These are phyloP conservation scores for Agrilus biguttatus DNA, from an alignment of 2,888 invertebrate species.

Conservation along the genomic window DNA sequence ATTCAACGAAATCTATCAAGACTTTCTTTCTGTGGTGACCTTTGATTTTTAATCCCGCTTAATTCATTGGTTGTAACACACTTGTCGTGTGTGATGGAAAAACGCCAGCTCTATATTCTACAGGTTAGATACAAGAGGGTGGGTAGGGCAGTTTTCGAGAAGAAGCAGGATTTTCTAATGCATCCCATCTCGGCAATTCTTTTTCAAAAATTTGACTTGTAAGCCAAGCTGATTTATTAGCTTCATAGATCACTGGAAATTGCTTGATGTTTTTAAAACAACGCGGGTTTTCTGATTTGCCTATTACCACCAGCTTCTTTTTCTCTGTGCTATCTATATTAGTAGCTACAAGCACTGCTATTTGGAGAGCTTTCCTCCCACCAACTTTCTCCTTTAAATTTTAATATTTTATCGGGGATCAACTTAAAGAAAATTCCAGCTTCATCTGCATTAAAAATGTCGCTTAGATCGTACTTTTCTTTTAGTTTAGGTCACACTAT, in stretches of 20 bases:
- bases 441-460: too few relatives aligned
- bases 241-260: conserved; percentile 8
- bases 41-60: conserved; percentile 1
- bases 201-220: conserved; percentile 8
- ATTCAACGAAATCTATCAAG: background rate
- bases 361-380: conserved; percentile 17
- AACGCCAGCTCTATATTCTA: conserved; percentile 7
- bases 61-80: conserved; percentile 4
- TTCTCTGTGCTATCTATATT: conserved; percentile 8
- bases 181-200: conserved; percentile 9
- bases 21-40: background rate
- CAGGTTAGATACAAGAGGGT: conserved; percentile 8
- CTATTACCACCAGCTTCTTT: too few relatives aligned
- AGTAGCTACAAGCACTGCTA: conserved; percentile 13
- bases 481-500: too few relatives aligned
- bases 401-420: conserved; percentile 13
- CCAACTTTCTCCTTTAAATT: conserved; percentile 17
- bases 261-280: conserved; percentile 6
- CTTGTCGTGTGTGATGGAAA: conserved; percentile 7
- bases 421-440: too few relatives aligned
- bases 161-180: conserved; percentile 10
- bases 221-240: conserved; percentile 10
- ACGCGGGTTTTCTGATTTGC: conserved; percentile 9
- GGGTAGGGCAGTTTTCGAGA: conserved; percentile 10
- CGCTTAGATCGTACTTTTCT: too few relatives aligned